Base-by-base conservation (phyloP, 1,140 invertebrate genomes). In the Meloidogyne hapla region DNA sequence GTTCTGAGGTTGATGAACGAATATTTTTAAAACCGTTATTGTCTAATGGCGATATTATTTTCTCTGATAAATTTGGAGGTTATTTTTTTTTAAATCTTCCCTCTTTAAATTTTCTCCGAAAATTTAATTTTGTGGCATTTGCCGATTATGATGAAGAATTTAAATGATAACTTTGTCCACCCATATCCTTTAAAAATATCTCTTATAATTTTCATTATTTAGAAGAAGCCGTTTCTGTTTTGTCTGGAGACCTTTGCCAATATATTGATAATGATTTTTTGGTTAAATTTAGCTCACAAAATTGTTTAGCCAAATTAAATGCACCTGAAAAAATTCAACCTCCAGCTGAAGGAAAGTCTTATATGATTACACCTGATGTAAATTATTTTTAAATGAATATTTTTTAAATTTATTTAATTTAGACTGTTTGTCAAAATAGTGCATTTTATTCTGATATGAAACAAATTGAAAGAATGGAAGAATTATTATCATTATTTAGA, bases 1-100 rank as follows among this genome's bases (percentile, higher is more conserved):
- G 93, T 70, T 94, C 94, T 5, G 94, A 97, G 89, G 95, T 98
- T 88, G 95, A 99, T 86, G 96, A 99, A 88, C 91, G 94, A 85
- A 94, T 98, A 86, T 94, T 97, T 89, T 83, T 90, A 86, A 91
- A 90, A 62, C 67, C 75, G 4, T 56, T 72, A 28, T 56, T 63
- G n/a, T 90, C 91, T 25, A 91, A 91, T 87, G 91, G 92, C 1
- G 90, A 90, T 81, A 90, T 91, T 80, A 92, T 93, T 83, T 92
- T 93, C 77, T 92, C 84, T 18, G 78, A 71, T 13, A 25, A 33
- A 42, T 70, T 83, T 21, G 80, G 83, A 79, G 80, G 80, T 81
- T n/a, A n/a, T n/a, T n/a, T 13, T 10, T 79, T 65, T 63, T 5
- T 18, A 1, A 28, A n/a, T 69, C 10, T 33, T 69, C 15, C 21